These are phyloP conservation scores for Eupithecia dodoneata DNA, from an alignment of 2,888 invertebrate species.

Conservation along the genomic window DNA sequence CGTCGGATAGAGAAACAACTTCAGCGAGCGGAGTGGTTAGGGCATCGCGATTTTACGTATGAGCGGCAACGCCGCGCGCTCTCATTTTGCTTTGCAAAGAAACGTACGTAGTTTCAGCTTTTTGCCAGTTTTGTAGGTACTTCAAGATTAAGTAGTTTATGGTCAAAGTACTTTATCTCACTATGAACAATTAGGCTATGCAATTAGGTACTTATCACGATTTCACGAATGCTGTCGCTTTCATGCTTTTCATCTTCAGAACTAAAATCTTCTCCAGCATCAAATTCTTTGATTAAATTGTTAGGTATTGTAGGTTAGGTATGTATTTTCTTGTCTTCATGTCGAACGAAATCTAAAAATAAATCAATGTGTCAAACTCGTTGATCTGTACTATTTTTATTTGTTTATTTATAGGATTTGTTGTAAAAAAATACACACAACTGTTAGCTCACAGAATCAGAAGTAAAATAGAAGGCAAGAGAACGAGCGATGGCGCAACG, in stretches of 20 bases:
- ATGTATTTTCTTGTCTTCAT: not conserved
- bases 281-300: not conserved
- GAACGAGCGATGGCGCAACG: constrained; percentile 66
- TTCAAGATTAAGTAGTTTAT: not conserved
- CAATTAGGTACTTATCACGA: too few relatives aligned
- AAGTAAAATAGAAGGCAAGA: constrained; percentile 73
- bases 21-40: constrained; percentile 52
- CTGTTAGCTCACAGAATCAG: constrained; percentile 41
- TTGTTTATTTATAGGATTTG: not conserved
- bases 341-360: not conserved
- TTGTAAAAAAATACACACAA: constrained; percentile 1
- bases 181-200: not conserved
- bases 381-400: not conserved
- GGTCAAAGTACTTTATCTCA: not conserved
- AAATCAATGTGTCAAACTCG: not conserved
- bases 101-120: constrained; percentile 9
- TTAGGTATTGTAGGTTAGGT: not conserved
- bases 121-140: constrained; percentile 4
- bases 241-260: not conserved
- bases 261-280: not conserved
- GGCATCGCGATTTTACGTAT: constrained; percentile 52
- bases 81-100: constrained; percentile 37
- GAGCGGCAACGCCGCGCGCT: constrained; percentile 75
- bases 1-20: constrained; percentile 61
- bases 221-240: not conserved